Base-by-base conservation (phyloP, 2,888 invertebrate species). In the Germaria angustata region DNA sequence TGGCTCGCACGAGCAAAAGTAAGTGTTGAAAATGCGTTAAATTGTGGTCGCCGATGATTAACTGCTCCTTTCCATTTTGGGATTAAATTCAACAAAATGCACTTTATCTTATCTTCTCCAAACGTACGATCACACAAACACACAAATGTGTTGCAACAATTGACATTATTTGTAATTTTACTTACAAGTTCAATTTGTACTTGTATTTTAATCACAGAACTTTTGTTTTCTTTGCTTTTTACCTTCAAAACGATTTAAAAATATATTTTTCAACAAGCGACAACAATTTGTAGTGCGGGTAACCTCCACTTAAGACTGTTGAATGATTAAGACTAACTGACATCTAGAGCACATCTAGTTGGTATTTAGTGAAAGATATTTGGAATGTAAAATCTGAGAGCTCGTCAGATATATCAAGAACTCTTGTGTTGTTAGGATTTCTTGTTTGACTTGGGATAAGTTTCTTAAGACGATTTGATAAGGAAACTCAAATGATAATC, bases 101-200 rank as follows among this genome's bases (percentile, higher is more conserved):
- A 59, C 49, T 79, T 81, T 82, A 82, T 82, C 82, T 82, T 82
- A 82, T 82, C 82, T 77, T 28, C 5, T 15, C 0, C 28, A 39
- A 72, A 39, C 2, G 24, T 36, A 49, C 39, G 41, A n/a, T 3
- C 28, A 15, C 8, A 57, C 20, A 39, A 13, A 44, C 46, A 13
- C 34, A 13, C 32, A 53, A 65, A 39, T 76, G 34, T 55, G 44
- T 55, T 75, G 61, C 72, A 72, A 63, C 41, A 44, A 53, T 63
- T 63, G 44, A 69, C 24, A 53, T n/a, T 51, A 44, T 63, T 69
- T 41, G 5, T 63, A 34, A 46, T 36, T 51, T 68, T 44, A 24
- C 15, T 55, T 65, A 78, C 73, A 66, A 75, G 63, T 75, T 78
- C 51, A 78, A n/a, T 68, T 72, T 55, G 44, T 65, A 51, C n/a